These are phyloP conservation scores for Novumbra hubbsi DNA, from an alignment of 2,797 vertebrate species.

Conservation along the genomic window DNA sequence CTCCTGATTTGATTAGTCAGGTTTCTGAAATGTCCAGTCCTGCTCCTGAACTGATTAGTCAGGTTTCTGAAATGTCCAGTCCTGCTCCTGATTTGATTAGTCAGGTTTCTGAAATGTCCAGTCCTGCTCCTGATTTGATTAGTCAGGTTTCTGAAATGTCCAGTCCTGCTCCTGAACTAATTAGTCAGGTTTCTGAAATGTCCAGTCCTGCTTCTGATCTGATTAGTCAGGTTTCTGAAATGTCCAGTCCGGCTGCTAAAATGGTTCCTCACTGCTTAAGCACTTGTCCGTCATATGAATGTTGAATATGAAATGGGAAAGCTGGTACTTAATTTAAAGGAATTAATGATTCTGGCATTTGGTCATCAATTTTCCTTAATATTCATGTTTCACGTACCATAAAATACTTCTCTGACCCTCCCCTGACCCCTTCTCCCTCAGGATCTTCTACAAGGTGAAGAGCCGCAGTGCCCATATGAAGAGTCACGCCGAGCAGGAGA, in stretches of 20 bases:
- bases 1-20: neutral
- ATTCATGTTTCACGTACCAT: neutral
- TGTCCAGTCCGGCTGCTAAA: too few species aligned
- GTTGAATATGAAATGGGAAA: neutral
- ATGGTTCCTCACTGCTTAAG: neutral
- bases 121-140: neutral
- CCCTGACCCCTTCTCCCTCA: conserved; percentile 42
- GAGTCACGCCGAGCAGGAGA: conserved; percentile 96
- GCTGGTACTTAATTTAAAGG: neutral
- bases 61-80: too few species aligned
- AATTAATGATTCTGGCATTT: neutral
- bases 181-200: too few species aligned
- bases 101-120: too few species aligned
- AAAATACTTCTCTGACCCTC: neutral
- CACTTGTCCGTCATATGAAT: neutral
- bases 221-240: too few species aligned
- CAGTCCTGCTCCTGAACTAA: neutral
- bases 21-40: too few species aligned
- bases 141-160: too few species aligned
- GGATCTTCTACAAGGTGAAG: conserved; percentile 97
- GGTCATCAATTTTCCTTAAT: neutral
- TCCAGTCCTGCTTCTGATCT: neutral
- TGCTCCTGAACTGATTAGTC: neutral
- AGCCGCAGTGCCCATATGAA: conserved; percentile 99
- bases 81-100: neutral